Base-by-base conservation (phyloP, 2,888 invertebrate genomes). In the Lamellibrachia columna region DNA sequence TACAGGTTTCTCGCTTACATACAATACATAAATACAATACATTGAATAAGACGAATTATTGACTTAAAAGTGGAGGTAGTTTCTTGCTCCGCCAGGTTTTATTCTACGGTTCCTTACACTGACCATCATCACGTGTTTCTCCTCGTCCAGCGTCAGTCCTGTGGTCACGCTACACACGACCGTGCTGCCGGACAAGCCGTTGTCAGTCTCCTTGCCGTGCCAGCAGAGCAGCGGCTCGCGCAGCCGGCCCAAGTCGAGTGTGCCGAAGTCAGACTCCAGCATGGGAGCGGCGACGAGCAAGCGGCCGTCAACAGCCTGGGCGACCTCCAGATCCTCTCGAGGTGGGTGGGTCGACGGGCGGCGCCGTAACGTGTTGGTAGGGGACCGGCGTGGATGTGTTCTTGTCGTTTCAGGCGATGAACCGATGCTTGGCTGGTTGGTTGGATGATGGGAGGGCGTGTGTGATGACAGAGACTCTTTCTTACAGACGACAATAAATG, bases 281-380 rank as follows among this genome's bases (percentile, higher is more conserved):
- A 91, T 53, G 52, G 40, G n/a, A 2, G 7, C 91, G 53, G 15
- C 91, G 91, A 52, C 6, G 91, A n/a, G n/a, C 55, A 91, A 91
- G n/a, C 52, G 91, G 58, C 91, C 91, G 53, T 91, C 91, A 0
- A 91, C 91, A 9, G 91, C 91, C 40, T 91, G 91, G 91, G 11
- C 91, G 28, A 40, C 15, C 40, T 91, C 91, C 28, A 53, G 91
- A 75, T 9, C 55, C 7, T 75, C 75, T 75, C 75, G 22, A 75
- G 75, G 75, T 75, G 1, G 75, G 75, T 22, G 75, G n/a, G 22
- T 40, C 22, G 75, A 6, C 15, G 6, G 75, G 58, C 15, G 58
- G 58, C 7, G 6, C 11, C 11, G 2, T 8, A 15, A 15, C 15
- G 7, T 3, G 58, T 7, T 3, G 7, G 7, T 58, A 2, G 58